phyloP scores from a whole-genome alignment of 2,888 invertebrate species.

The Parnassius mnemosyne region DNA sequence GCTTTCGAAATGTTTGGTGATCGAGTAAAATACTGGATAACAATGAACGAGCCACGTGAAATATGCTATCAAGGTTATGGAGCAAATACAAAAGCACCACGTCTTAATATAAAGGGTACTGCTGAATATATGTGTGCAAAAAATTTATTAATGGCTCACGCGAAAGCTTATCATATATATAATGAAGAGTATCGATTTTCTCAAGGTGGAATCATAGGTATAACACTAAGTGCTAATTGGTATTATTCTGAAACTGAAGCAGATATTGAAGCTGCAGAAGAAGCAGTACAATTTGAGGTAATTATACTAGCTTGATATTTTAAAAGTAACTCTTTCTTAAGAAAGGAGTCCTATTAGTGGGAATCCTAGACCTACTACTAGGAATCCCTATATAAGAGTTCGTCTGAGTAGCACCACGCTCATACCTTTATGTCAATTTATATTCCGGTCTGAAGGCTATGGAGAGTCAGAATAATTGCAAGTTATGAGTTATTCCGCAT shows the following conservation, averaged over 20 bases:
- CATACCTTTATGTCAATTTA: too few species aligned
- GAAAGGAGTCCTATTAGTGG: too few species aligned
- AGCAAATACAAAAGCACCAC: slow-evolving; percentile 39
- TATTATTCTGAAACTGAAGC: slow-evolving; percentile 65
- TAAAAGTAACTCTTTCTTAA: too few species aligned
- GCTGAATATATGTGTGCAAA: slow-evolving; percentile 70
- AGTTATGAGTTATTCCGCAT: too few species aligned
- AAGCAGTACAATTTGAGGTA: slow-evolving; percentile 68
- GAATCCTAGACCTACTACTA: too few species aligned
- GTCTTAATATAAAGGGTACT: slow-evolving; percentile 51
- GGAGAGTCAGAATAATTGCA: too few species aligned
- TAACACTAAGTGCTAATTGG: slow-evolving; percentile 78
- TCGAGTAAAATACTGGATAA: slow-evolving; percentile 75
- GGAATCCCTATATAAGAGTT: too few species aligned
- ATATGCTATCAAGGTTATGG: slow-evolving; percentile 63
- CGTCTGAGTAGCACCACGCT: too few species aligned
- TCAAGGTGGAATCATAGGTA: slow-evolving; percentile 53
- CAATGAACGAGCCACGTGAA: slow-evolving; percentile 74
- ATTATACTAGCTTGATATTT: background rate
- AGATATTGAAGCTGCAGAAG: slow-evolving; percentile 62
- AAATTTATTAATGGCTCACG: slow-evolving; percentile 76
- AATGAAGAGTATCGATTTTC: slow-evolving; percentile 43
- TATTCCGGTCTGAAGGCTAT: too few species aligned
- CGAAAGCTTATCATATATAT: slow-evolving; percentile 56
- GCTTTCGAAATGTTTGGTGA: slow-evolving; percentile 60